These are phyloP conservation scores for Leucozona laternaria DNA, from an alignment of 2,888 invertebrate genomes.

Conservation along the genomic window DNA sequence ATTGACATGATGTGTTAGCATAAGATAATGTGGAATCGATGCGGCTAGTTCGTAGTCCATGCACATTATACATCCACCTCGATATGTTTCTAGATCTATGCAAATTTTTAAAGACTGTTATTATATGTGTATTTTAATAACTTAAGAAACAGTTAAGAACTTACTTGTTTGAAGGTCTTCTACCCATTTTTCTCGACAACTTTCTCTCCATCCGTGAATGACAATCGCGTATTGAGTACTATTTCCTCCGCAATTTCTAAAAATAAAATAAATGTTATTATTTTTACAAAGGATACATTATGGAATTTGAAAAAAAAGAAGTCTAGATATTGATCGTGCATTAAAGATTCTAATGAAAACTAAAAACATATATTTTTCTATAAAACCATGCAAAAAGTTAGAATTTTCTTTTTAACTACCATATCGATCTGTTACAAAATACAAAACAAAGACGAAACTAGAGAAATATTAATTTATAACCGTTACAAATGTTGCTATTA, in stretches of 20 bases:
- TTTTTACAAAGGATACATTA: background rate
- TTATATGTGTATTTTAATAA: background rate
- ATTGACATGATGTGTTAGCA: slow-evolving; percentile 71
- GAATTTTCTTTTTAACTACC: too few relatives aligned
- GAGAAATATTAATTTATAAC: too few relatives aligned
- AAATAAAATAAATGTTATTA: background rate
- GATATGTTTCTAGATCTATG: slow-evolving; percentile 74
- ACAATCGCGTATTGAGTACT: slow-evolving; percentile 76
- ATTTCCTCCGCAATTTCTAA: slow-evolving; percentile 48
- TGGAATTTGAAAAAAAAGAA: too few relatives aligned
- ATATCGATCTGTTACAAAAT: too few relatives aligned
- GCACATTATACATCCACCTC: slow-evolving; percentile 77
- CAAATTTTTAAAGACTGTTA: background rate
- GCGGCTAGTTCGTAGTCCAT: slow-evolving; percentile 77
- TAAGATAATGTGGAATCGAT: slow-evolving; percentile 74
- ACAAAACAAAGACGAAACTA: too few relatives aligned
- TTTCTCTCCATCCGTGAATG: slow-evolving; percentile 78
- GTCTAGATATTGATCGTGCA: too few relatives aligned
- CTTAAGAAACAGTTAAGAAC: background rate
- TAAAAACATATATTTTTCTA: too few relatives aligned
- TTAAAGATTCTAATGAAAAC: too few relatives aligned
- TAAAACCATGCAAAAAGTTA: too few relatives aligned
- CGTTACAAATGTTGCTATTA: too few relatives aligned
- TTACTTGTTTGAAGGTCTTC: slow-evolving; percentile 75
- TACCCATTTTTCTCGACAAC: slow-evolving; percentile 76